Evolutionary conservation across 2,797 vertebrate species (phyloP).

Genomic region (Bufotes viridis): DNA sequence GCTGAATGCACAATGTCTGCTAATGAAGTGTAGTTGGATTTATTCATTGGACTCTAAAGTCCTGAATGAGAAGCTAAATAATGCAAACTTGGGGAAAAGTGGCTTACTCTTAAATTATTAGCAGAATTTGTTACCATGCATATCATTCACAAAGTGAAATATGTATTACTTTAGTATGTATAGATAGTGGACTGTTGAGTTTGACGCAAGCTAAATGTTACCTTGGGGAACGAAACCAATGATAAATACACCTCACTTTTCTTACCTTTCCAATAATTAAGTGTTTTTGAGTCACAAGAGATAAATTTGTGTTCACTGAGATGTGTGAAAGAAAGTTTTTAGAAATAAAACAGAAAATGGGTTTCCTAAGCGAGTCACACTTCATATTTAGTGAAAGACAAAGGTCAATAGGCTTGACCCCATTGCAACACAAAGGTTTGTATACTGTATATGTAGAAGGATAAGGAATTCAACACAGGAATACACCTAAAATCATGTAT

Average conservation of each 20-base stretch:
- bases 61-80: neutral
- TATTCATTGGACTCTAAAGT: neutral
- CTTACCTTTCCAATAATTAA: constrained; percentile 4
- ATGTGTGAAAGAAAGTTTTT: neutral
- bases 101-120: neutral
- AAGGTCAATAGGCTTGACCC: neutral
- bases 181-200: neutral
- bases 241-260: neutral
- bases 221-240: neutral
- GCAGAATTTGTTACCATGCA: constrained; percentile 1
- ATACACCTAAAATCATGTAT: too few relatives aligned
- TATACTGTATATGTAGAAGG: too few relatives aligned
- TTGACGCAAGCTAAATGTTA: neutral
- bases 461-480: too few relatives aligned
- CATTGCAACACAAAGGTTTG: too few relatives aligned
- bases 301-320: neutral
- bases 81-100: neutral
- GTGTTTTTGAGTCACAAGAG: constrained; percentile 1
- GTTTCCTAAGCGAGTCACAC: neutral
- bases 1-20: neutral
- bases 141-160: neutral
- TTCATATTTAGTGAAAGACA: neutral
- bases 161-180: neutral
- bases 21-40: constrained; percentile 19
- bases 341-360: neutral